Evolutionary conservation across 2,797 vertebrate species (phyloP).

Genomic region (Sebastes taczanowskii): DNA sequence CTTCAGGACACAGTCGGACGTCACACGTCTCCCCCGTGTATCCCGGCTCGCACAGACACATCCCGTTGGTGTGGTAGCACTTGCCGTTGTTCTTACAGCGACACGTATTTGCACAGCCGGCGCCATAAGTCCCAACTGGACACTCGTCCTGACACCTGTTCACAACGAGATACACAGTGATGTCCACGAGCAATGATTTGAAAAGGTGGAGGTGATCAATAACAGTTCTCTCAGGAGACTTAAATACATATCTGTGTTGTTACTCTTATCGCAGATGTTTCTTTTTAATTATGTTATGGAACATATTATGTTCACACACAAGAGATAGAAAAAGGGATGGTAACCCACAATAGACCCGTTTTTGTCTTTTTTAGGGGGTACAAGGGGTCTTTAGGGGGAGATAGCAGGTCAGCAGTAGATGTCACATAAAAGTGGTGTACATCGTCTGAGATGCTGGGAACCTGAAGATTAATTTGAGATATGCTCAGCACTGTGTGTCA

Average conservation of each 20-base stretch:
- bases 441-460: no score
- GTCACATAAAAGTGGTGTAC: no score
- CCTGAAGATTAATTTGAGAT: no score
- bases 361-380: no score
- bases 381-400: no score
- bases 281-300: neutral
- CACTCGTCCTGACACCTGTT: slow-evolving; percentile 95
- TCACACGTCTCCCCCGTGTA: slow-evolving; percentile 89
- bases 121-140: slow-evolving; percentile 87
- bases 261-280: no score
- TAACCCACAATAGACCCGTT: fast-evolving
- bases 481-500: no score
- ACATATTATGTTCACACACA: neutral
- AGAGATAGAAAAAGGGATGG: no score
- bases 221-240: neutral
- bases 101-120: slow-evolving; percentile 86
- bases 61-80: slow-evolving; percentile 91
- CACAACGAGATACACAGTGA: neutral
- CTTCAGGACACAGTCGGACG: slow-evolving; percentile 87
- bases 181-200: neutral
- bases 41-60: slow-evolving; percentile 91
- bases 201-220: neutral
- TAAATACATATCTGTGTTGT: neutral
- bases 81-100: slow-evolving; percentile 88
- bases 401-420: no score